phyloP scores from a whole-genome alignment of 2,113 vertebrate genomes.

The Clarias batrachus region DNA sequence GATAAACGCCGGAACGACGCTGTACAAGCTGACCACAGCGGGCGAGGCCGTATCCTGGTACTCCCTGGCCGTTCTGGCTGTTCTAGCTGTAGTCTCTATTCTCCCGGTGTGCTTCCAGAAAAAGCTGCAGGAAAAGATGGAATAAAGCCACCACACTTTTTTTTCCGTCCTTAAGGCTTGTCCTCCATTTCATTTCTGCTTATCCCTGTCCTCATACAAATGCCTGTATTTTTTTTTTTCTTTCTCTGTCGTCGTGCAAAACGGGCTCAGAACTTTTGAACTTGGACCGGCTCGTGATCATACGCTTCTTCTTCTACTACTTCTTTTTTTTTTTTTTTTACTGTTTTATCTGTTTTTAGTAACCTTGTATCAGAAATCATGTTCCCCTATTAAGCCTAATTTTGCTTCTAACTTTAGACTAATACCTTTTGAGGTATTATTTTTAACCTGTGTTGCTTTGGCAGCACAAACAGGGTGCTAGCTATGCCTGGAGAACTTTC shows the following conservation, averaged over 20 bases:
- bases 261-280: slow-evolving; percentile 10
- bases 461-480: slow-evolving; percentile 19
- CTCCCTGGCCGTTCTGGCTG: slow-evolving; percentile 88
- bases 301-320: background rate
- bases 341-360: background rate
- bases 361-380: background rate
- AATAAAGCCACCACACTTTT: slow-evolving; percentile 70
- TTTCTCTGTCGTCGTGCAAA: background rate
- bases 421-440: slow-evolving; percentile 13
- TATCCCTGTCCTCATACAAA: background rate
- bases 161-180: background rate
- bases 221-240: background rate
- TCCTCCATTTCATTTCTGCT: slow-evolving; percentile 66
- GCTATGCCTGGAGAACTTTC: slow-evolving; percentile 4
- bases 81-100: slow-evolving; percentile 91
- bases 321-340: background rate
- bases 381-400: background rate
- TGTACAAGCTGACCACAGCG: slow-evolving; percentile 96
- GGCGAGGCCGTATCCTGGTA: slow-evolving; percentile 98
- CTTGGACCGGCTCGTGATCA: slow-evolving; percentile 13
- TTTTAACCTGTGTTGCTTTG: background rate
- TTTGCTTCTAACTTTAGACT: slow-evolving; percentile 13
- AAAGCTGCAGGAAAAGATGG: slow-evolving; percentile 92
- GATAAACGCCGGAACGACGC: slow-evolving; percentile 95
- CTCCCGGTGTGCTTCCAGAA: slow-evolving; percentile 92